Evolutionary conservation across 1,140 invertebrate species (phyloP).

Genomic region (Periplaneta americana): DNA sequence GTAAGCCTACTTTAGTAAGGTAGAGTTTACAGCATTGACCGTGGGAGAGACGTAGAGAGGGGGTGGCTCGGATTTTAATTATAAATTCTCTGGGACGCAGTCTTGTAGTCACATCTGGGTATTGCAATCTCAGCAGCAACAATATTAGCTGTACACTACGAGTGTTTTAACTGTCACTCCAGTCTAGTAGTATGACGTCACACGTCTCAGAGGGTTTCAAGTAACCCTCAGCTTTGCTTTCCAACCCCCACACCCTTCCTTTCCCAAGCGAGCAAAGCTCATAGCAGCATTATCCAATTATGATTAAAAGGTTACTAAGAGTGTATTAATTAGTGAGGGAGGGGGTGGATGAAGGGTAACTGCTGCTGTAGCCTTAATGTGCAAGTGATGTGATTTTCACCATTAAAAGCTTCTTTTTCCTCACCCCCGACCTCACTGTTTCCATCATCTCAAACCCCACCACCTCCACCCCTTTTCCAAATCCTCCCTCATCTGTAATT

Average conservation of each 20-base stretch:
- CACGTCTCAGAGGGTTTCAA: neutral
- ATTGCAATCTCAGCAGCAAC: neutral
- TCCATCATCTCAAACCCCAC: neutral
- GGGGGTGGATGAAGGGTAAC: neutral
- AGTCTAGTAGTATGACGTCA: neutral
- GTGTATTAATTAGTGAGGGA: constrained; percentile 20
- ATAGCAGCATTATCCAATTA: constrained; percentile 20
- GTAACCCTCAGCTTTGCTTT: neutral
- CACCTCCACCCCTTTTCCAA: neutral
- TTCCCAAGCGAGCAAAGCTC: constrained; percentile 6
- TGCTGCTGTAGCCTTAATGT: constrained; percentile 3
- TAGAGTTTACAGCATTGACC: too few species aligned
- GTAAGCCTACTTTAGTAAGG: too few species aligned
- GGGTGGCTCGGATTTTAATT: neutral
- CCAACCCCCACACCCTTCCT: neutral
- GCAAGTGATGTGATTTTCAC: constrained; percentile 16
- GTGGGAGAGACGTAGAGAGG: too few species aligned
- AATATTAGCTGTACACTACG: neutral
- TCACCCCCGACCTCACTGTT: neutral
- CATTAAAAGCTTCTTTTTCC: constrained; percentile 10
- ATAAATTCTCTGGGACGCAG: neutral
- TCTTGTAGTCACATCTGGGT: neutral
- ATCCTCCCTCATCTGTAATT: neutral
- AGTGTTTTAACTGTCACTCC: neutral
- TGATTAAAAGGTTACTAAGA: constrained; percentile 23